Conservation (phyloP, 2,797 vertebrate genomes). For the Aldrovandia affinis region DNA sequence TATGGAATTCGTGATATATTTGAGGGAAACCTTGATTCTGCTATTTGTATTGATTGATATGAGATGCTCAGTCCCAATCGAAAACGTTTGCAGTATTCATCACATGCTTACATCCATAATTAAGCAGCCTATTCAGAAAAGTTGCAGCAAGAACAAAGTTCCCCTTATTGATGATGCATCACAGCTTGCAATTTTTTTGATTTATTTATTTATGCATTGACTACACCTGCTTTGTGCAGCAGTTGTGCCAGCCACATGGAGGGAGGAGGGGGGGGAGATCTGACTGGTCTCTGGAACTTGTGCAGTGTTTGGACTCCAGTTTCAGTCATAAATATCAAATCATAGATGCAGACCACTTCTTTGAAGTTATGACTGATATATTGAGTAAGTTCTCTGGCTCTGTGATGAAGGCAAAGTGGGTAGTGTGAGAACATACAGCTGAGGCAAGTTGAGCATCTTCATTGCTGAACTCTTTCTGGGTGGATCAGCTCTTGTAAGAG, state of each 20-base stretch:
- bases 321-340: background rate
- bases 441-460: conserved; percentile 45
- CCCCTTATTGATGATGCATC: background rate
- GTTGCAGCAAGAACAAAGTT: background rate
- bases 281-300: background rate
- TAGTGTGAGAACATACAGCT: conserved; percentile 39
- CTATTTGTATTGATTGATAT: too few species aligned
- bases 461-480: conserved; percentile 51
- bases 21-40: too few species aligned
- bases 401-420: conserved; percentile 39
- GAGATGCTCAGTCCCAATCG: background rate
- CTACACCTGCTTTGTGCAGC: background rate
- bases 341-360: background rate
- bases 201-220: background rate
- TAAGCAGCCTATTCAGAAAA: background rate
- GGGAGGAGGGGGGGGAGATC: too few species aligned
- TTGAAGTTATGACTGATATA: conserved; percentile 20
- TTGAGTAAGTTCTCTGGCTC: conserved; percentile 35
- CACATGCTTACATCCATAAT: background rate
- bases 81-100: background rate
- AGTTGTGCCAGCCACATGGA: background rate
- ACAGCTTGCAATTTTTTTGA: background rate
- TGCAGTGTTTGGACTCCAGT: background rate
- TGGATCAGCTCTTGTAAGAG: conserved; percentile 63
- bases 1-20: too few species aligned